Conservation (phyloP, 2,888 invertebrate genomes). For the Marronus borbonicus region DNA sequence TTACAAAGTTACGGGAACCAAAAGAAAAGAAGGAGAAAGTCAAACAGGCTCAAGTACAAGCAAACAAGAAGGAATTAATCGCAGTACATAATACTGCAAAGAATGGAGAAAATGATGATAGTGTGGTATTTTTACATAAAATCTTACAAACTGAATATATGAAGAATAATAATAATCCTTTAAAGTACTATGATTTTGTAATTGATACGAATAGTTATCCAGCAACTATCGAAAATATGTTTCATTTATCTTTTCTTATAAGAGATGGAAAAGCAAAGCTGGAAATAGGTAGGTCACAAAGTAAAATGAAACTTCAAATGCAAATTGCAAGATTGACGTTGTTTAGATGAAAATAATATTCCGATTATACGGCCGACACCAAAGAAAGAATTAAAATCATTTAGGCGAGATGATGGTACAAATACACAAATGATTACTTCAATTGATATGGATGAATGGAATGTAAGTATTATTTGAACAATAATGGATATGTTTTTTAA, state of each 20-base stretch:
- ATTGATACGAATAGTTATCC: conserved; percentile 76
- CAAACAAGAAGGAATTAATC: conserved; percentile 70
- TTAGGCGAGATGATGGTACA: conserved; percentile 60
- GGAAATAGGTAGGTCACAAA: conserved; percentile 68
- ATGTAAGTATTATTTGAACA: conserved; percentile 66
- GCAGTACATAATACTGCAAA: conserved; percentile 72
- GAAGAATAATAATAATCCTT: conserved; percentile 67
- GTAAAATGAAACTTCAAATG: neutral
- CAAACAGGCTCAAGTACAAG: conserved; percentile 63
- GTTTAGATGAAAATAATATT: conserved; percentile 60
- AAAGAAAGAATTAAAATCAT: conserved; percentile 60
- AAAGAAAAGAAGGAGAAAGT: conserved; percentile 62
- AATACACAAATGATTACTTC: conserved; percentile 75
- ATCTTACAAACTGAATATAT: conserved; percentile 71
- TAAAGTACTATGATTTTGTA: conserved; percentile 76
- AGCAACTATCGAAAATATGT: conserved; percentile 77
- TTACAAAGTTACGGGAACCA: conserved; percentile 62
- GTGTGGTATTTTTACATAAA: conserved; percentile 72
- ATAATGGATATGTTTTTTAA: neutral
- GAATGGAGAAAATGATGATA: conserved; percentile 74
- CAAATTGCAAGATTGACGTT: conserved; percentile 1
- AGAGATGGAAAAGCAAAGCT: conserved; percentile 74
- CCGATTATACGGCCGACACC: conserved; percentile 62
- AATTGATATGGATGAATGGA: conserved; percentile 74
- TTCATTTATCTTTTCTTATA: conserved; percentile 77